Evolutionary conservation across 1,140 invertebrate species (phyloP), one percentile per base, ranked within the genome.

Genomic region (Camponotus floridanus): DNA sequence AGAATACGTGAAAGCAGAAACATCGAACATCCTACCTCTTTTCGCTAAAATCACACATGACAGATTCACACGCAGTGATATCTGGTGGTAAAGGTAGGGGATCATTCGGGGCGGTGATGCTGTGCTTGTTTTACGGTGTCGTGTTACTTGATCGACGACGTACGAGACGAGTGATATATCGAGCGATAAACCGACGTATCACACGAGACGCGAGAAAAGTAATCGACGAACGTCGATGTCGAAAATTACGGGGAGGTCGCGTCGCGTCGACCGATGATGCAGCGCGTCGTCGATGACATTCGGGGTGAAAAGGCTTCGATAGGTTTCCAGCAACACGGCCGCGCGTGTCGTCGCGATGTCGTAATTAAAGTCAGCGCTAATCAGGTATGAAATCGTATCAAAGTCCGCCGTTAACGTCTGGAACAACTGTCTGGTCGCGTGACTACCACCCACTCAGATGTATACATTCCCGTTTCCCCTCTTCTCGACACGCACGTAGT

Each of bases 281-380:
- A 26, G 21, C 39, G 9, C 18, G 31, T 51, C 18, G 33, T 15
- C 71, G 36, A 0, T 48, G 26, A 74, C 39, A 57, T 65, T 51
- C 26, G 33, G 18, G 73, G 45, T 45, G 15, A 15, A n/a, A 57
- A 55, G n/a, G 6, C 42, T 59, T 70, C n/a, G 42, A 39, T 70
- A 59, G 55, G n/a, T 85, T 67, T 67, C 59, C 48, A 51, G 81
- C 65, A 51, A 78, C 48, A 65, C 61, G 61, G 55, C 68, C 55
- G 13, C 64, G 57, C 36, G 13, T n/a, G 13, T 39, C 13, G 76
- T 33, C 71, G n/a, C 73, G 87, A 89, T 36, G 21, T 88, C 36
- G 70, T 86, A 86, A 89, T 89, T 88, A 88, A 78, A 81, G 51
- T 71, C 84, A 65, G 74, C 26, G 26, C 65, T 89, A 89, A 90